Percentiles rank a stretch among this genome's conserved stretches.
phyloP scores from a whole-genome alignment of 2,888 invertebrate species.

The Coelopa pilipes region DNA sequence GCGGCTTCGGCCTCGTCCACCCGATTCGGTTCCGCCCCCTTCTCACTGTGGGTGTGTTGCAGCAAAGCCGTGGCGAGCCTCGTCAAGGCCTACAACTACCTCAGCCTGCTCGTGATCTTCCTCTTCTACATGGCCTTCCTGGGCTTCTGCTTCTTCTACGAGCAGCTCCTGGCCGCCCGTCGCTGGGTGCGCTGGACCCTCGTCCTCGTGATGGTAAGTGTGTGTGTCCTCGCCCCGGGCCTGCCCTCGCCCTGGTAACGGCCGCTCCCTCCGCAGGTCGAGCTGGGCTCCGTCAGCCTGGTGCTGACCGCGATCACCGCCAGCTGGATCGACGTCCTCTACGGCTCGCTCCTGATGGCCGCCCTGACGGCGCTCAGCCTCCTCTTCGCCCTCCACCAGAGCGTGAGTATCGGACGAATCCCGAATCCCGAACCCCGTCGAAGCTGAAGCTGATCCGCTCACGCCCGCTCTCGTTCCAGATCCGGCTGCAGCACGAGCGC shows the following conservation, averaged over 20 bases:
- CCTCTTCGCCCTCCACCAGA: constrained; percentile 25
- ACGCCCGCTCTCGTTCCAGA: too few species aligned
- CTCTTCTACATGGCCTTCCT: constrained; percentile 5
- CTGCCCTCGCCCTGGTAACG: too few species aligned
- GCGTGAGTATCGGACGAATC: constrained; percentile 20
- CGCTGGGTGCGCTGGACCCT: not conserved
- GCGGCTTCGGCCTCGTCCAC: not conserved
- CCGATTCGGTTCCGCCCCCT: not conserved
- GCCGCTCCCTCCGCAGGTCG: constrained; percentile 8
- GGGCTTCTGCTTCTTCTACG: constrained; percentile 12
- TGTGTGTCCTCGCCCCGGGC: not conserved
- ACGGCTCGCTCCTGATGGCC: not conserved
- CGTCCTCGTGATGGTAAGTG: constrained; percentile 28
- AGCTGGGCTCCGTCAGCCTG: constrained; percentile 21
- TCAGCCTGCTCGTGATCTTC: constrained; percentile 1
- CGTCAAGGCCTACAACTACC: constrained; percentile 43
- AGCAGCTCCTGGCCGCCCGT: not conserved
- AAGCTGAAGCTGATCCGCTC: not conserved
- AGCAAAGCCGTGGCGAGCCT: constrained; percentile 37
- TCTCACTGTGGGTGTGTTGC: not conserved
- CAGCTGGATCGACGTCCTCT: not conserved
- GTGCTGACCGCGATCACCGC: constrained; percentile 2
- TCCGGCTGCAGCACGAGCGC: not conserved
- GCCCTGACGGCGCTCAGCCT: constrained; percentile 24
- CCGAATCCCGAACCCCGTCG: too few species aligned